Percentiles rank a stretch among this genome's conserved stretches.
Evolutionary conservation across 2,888 invertebrate genomes (phyloP).

Genomic region (Seira ritae): DNA sequence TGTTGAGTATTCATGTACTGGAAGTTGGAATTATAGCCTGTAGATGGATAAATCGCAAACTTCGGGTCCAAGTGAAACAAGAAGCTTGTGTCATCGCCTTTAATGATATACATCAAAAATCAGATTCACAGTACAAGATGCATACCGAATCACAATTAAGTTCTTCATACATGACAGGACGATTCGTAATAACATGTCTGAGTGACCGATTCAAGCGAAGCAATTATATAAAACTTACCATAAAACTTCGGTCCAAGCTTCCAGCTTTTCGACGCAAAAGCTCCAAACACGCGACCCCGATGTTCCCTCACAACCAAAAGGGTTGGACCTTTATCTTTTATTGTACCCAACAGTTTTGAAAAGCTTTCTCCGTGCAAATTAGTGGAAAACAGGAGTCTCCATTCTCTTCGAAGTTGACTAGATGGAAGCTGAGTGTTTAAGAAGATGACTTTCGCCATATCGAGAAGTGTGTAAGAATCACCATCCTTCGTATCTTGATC

Average conservation of each 20-base stretch:
- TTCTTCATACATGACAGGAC: slow-evolving; percentile 12
- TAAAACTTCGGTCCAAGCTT: slow-evolving; percentile 84
- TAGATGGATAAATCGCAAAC: slow-evolving; percentile 86
- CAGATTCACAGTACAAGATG: background rate
- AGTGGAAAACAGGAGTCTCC: slow-evolving; percentile 92
- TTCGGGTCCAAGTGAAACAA: slow-evolving; percentile 89
- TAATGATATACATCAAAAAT: slow-evolving; percentile 44
- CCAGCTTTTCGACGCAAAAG: slow-evolving; percentile 90
- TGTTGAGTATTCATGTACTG: slow-evolving; percentile 95
- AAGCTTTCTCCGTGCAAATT: slow-evolving; percentile 94
- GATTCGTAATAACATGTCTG: background rate
- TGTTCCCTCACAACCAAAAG: slow-evolving; percentile 88
- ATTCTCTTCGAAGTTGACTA: slow-evolving; percentile 77
- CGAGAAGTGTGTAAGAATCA: slow-evolving; percentile 75
- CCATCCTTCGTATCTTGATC: background rate
- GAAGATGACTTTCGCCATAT: slow-evolving; percentile 87
- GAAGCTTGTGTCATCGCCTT: slow-evolving; percentile 85
- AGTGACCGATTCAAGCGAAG: too few species aligned
- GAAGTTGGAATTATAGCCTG: slow-evolving; percentile 91
- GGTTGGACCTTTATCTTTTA: slow-evolving; percentile 88
- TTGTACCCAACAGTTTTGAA: slow-evolving; percentile 86
- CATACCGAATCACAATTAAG: background rate
- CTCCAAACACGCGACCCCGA: slow-evolving; percentile 91
- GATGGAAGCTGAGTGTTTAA: slow-evolving; percentile 87
- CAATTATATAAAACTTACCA: slow-evolving; percentile 77